Evolutionary conservation across 2,888 invertebrate genomes (phyloP), one percentile per base, ranked within the genome.

Genomic region (Omphaloscelis lunosa): DNA sequence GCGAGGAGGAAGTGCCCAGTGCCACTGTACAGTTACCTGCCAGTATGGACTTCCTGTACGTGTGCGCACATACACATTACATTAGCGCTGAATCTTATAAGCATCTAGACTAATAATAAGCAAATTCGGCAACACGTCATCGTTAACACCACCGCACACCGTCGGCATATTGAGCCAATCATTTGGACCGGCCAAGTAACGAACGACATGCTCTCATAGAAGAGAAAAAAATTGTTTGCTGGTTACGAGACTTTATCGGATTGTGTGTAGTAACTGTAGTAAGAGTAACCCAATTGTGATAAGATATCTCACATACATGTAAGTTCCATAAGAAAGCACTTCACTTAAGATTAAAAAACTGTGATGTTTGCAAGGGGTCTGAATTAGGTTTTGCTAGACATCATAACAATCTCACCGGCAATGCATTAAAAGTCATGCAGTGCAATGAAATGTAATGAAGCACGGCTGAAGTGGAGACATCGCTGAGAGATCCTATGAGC

Each of bases 1-100:
- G 51, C n/a, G 5, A 67, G 45, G 5, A 45, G 48, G 59, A 80
- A 59, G 48, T 63, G 62, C n/a, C 27, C 51, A 17, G 29, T 56
- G 75, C 15, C 65, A 12, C 62, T 34, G 72, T 74, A 86, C 83
- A 77, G 89, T 88, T 84, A 83, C 23, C 34, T 58, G 65, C 65
- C 66, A 75, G 71, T 75, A 77, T 61, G 86, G 86, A 85, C 78
- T 79, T 89, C 89, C 88, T 80, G 86, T 79, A 72, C 70, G 72
- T 69, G 88, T 73, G 58, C 76, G 61, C 70, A 63, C 72, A n/a
- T 58, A 62, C 69, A n/a, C 34, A 69, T 51, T 53, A 71, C 63
- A 29, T 29, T 67, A 80, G 34, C 56, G 51, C 53, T 69, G 41
- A 58, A 39, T 45, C 20, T 58, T 63, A 20, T 58, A 56, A 29